A percentile compares a stretch with the other conserved stretches of the same genome.
These are phyloP conservation scores for Drosophila imparisetae DNA, from an alignment of 2,888 invertebrate genomes.

Conservation along the genomic window DNA sequence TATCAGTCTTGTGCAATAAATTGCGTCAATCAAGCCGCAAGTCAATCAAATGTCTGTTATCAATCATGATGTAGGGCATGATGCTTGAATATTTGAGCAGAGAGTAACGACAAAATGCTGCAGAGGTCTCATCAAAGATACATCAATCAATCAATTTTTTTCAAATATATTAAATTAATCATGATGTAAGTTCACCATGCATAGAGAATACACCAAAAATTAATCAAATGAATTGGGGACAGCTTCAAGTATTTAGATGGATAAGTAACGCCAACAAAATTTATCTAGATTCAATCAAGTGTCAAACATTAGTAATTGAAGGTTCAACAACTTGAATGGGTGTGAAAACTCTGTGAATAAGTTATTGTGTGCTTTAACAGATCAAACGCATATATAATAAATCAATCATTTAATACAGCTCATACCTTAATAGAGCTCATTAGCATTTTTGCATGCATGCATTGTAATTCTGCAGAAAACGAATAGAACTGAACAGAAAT, in stretches of 20 bases:
- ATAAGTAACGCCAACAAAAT: not conserved
- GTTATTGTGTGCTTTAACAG: not conserved
- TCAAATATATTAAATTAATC: not conserved
- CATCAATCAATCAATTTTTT: not conserved
- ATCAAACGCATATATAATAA: constrained; percentile 17
- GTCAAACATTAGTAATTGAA: not conserved
- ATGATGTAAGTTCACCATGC: not conserved
- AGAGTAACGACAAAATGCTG: not conserved
- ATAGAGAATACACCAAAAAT: not conserved
- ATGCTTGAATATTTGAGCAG: not conserved
- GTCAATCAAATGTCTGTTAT: constrained; percentile 3
- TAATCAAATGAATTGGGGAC: not conserved
- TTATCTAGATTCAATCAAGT: not conserved
- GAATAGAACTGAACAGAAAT: constrained; percentile 8
- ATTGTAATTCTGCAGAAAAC: not conserved
- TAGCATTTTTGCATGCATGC: constrained; percentile 34
- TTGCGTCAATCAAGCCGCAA: constrained; percentile 22
- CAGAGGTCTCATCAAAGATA: not conserved
- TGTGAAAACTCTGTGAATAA: constrained; percentile 1
- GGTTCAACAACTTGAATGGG: not conserved
- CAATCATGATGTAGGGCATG: constrained; percentile 7
- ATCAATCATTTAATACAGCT: constrained; percentile 39
- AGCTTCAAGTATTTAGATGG: not conserved
- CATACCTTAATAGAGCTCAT: constrained; percentile 38
- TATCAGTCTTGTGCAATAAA: not conserved